Evolutionary conservation across 2,113 vertebrate species (phyloP).

Genomic region (Chaetorhynchus papuensis): DNA sequence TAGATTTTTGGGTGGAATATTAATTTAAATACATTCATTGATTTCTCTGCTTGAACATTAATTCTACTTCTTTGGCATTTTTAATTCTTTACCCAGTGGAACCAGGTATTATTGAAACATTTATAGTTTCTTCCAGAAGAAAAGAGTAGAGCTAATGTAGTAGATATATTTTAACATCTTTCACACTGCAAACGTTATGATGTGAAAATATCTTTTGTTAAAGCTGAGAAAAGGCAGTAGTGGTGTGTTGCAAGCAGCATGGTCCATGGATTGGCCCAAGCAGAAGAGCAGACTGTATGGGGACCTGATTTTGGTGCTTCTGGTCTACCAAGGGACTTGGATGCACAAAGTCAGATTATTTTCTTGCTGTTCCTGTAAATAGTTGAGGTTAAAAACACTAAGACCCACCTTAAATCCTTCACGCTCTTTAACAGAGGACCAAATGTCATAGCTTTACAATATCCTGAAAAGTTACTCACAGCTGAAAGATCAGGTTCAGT

Average conservation of each 20-base stretch:
- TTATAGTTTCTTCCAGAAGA: not conserved
- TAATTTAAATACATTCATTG: not conserved
- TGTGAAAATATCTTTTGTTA: not conserved
- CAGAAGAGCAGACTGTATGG: not conserved
- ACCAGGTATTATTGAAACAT: not conserved
- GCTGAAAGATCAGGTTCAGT: not conserved
- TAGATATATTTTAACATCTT: not conserved
- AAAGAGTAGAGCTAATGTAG: not conserved
- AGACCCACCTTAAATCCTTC: not conserved
- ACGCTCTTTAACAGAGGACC: not conserved
- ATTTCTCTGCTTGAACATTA: not conserved
- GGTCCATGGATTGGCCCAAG: not conserved
- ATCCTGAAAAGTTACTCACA: not conserved
- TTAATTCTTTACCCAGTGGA: not conserved
- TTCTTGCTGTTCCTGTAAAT: not conserved
- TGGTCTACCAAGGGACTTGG: not conserved
- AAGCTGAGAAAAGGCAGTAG: not conserved
- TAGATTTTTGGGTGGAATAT: not conserved
- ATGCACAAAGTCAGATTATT: not conserved
- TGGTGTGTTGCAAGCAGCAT: not conserved
- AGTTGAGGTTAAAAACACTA: not conserved
- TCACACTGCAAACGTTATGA: not conserved
- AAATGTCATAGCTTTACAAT: not conserved
- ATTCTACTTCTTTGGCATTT: not conserved
- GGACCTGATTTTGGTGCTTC: not conserved